These are phyloP conservation scores for Raja brachyura DNA, from an alignment of 2,113 vertebrate species.

Conservation along the genomic window DNA sequence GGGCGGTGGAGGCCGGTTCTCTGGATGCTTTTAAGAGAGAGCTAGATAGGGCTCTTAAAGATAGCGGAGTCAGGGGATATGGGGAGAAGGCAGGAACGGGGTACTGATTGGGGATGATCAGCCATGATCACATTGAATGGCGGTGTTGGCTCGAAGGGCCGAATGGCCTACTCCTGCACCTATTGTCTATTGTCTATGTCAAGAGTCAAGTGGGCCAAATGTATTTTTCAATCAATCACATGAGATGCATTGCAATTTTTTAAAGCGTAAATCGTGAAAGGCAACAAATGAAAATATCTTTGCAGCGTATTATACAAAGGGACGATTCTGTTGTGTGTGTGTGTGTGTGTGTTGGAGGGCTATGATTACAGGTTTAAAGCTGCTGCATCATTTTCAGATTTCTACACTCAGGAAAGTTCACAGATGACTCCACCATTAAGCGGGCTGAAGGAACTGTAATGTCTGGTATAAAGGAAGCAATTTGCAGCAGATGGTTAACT, in stretches of 20 bases:
- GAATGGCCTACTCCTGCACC: too few relatives aligned
- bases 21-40: too few relatives aligned
- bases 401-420: neutral
- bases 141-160: too few relatives aligned
- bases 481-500: constrained; percentile 32
- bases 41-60: too few relatives aligned
- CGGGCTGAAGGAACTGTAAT: neutral
- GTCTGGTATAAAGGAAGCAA: neutral
- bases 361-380: neutral
- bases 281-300: neutral
- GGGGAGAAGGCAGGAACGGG: too few relatives aligned
- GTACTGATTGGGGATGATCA: too few relatives aligned
- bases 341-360: neutral
- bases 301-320: neutral
- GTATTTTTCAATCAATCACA: too few relatives aligned
- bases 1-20: too few relatives aligned
- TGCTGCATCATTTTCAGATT: constrained; percentile 22
- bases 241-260: neutral
- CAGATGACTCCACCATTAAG: constrained; percentile 23
- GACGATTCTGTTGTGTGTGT: neutral
- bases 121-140: too few relatives aligned
- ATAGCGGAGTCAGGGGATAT: too few relatives aligned
- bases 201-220: too few relatives aligned
- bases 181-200: too few relatives aligned
- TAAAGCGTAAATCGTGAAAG: neutral